These are phyloP conservation scores for Mylabris sibirica DNA, from an alignment of 2,888 invertebrate genomes.

Conservation along the genomic window DNA sequence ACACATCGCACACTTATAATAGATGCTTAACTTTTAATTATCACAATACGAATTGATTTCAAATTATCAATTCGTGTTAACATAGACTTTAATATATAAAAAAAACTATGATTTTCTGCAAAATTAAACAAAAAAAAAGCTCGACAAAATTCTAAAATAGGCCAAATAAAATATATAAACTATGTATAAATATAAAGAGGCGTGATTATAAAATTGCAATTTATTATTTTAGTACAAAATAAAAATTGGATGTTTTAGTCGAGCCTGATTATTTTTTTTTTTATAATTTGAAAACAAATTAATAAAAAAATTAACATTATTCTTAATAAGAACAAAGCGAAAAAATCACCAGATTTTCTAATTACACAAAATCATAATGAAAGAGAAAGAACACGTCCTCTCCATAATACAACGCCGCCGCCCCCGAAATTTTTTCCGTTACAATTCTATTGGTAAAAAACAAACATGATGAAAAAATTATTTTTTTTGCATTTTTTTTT, in stretches of 20 bases:
- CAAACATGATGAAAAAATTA: neutral
- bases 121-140: conserved; percentile 26
- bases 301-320: conserved; percentile 9
- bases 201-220: neutral
- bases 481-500: conserved; percentile 22
- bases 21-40: conserved; percentile 55
- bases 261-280: neutral
- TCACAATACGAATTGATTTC: conserved; percentile 53
- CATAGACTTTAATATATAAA: conserved; percentile 58
- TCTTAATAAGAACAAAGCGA: conserved; percentile 6
- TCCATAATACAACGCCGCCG: neutral
- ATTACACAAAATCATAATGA: conserved; percentile 11
- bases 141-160: conserved; percentile 47
- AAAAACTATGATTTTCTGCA: conserved; percentile 46
- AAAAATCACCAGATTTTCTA: conserved; percentile 4
- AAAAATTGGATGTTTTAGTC: neutral
- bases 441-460: conserved; percentile 7
- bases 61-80: conserved; percentile 49
- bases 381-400: conserved; percentile 20
- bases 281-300: neutral
- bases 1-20: conserved; percentile 47
- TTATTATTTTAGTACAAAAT: neutral
- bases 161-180: too few species aligned
- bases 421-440: neutral
- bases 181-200: neutral